Conservation (phyloP, 2,888 invertebrate species). For the Tenthredo mesomela region DNA sequence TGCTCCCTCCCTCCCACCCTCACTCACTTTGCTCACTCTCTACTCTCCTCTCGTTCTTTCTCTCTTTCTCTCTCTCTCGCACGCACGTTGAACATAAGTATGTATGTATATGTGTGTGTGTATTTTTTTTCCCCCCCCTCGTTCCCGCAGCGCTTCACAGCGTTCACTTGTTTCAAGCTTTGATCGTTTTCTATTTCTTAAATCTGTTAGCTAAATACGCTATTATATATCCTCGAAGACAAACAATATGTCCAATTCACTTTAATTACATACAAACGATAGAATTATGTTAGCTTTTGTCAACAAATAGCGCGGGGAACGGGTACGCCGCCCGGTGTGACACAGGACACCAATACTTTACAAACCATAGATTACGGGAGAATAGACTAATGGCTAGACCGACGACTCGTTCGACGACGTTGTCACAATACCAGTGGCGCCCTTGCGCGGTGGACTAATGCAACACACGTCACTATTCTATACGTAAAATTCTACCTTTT, state of each 20-base stretch:
- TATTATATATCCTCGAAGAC: not conserved
- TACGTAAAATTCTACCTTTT: too few species aligned
- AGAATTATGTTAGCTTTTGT: slow-evolving; percentile 47
- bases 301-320: slow-evolving; percentile 44
- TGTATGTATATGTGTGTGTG: not conserved
- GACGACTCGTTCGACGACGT: not conserved
- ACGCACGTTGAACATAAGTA: slow-evolving; percentile 18
- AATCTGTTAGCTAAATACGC: not conserved
- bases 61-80: slow-evolving; percentile 4
- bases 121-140: not conserved
- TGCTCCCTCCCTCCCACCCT: not conserved
- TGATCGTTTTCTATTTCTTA: not conserved
- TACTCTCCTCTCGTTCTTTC: not conserved
- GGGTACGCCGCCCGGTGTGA: slow-evolving; percentile 49
- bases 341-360: slow-evolving; percentile 19
- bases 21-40: not conserved
- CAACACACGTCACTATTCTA: not conserved
- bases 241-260: not conserved
- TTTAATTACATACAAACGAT: slow-evolving; percentile 1
- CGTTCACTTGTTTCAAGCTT: not conserved
- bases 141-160: slow-evolving; percentile 17
- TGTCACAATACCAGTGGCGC: not conserved
- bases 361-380: slow-evolving; percentile 2
- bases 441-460: not conserved
- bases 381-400: not conserved